Base-by-base conservation (phyloP, 1,140 invertebrate species). In the Anagrus nilaparvatae region DNA sequence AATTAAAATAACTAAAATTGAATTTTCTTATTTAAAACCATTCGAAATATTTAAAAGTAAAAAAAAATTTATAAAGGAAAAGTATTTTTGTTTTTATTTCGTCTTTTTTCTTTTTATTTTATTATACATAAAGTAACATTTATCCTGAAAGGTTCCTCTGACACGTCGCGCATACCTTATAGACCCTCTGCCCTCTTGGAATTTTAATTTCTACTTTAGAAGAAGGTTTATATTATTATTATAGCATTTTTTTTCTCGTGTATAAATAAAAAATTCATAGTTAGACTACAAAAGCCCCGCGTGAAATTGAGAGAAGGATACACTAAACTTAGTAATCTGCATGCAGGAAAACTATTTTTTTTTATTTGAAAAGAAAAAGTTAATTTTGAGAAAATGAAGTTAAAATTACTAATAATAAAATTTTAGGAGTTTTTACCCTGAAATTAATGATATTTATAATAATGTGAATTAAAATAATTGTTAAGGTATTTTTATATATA, bases 141-240 rank as follows among this genome's bases (percentile, higher is more conserved):
- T n/a, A 5, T 8, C 5, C 7, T 31, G 6, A 13, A 10, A 10
- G 29, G 29, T 6, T 9, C 21, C 16, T 3, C 31, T 20, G 31
- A 16, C n/a, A 23, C 4, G 16, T 30, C 19, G 19, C 21, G 34
- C 34, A 44, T 44, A 44, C 34, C 19, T 28, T 34, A 44, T 44
- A 34, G 35, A 37, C 14, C 13, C 13, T 3, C 9, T 25, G 16
- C 19, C 4, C 19, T 21, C 34, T 37, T 30, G 27, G 41, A 37
- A 43, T 37, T 43, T 43, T 43, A 30, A 43, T 43, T 36, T 23
- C 37, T 28, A n/a, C n/a, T 12, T 29, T 25, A 13, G 14, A 24
- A 20, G 34, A n/a, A 4, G 20, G 8, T 24, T 20, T 21, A 14
- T 23, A 7, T 37, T 20, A 8, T 14, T 25, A 9, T 16, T 13